Conservation (phyloP, 2,113 vertebrate species). For the Melanerpes aurifrons region DNA sequence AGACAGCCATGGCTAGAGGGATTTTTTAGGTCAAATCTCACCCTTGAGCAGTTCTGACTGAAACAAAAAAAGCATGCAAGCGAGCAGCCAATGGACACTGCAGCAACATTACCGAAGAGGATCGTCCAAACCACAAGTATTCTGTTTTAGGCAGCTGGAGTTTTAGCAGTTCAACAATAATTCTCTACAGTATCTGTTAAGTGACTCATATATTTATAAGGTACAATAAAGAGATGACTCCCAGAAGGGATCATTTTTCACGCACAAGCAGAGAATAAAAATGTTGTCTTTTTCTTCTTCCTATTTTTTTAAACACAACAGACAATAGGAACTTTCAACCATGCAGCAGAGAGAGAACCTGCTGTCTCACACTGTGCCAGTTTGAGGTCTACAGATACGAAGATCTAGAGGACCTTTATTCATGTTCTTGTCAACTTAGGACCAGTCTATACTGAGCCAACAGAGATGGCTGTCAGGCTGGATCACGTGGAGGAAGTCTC, state of each 20-base stretch:
- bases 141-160: background rate
- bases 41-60: background rate
- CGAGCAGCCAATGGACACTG: background rate
- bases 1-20: background rate
- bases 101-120: background rate
- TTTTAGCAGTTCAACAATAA: background rate
- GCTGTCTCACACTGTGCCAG: background rate
- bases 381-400: background rate
- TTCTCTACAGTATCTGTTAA: background rate
- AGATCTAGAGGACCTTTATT: background rate
- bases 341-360: accelerated
- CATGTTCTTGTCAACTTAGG: background rate
- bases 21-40: background rate
- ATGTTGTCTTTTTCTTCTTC: too few species aligned
- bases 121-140: background rate
- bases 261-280: background rate
- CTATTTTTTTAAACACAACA: background rate
- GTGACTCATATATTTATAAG: background rate
- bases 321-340: background rate
- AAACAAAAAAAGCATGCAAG: background rate
- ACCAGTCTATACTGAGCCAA: background rate
- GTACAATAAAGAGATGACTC: background rate
- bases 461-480: accelerated
- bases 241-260: background rate
- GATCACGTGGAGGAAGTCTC: accelerated